Percentiles rank a stretch among this genome's conserved stretches.
Evolutionary conservation across 2,888 invertebrate species (phyloP).

Genomic region (Sipha maydis): DNA sequence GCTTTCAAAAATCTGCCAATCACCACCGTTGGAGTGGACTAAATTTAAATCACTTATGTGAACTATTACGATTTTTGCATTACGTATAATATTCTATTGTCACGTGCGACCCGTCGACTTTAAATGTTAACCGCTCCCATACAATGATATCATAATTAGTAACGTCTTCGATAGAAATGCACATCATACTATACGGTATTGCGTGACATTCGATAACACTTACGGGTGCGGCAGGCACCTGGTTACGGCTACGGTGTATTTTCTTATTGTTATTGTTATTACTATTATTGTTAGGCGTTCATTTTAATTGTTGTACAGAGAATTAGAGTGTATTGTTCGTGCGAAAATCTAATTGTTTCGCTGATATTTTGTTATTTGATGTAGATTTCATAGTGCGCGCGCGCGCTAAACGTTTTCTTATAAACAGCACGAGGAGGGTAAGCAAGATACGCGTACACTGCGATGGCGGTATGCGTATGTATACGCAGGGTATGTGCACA

Average conservation of each 20-base stretch:
- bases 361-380: not conserved
- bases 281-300: constrained; percentile 2
- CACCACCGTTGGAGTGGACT: no score
- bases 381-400: not conserved
- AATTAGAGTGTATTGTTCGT: not conserved
- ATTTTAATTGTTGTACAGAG: not conserved
- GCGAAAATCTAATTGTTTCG: not conserved
- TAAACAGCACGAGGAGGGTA: not conserved
- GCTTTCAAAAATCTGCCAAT: no score
- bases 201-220: not conserved
- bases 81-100: no score
- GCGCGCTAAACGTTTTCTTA: not conserved
- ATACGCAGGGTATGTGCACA: not conserved
- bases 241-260: not conserved
- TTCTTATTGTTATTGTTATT: constrained; percentile 10
- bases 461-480: not conserved
- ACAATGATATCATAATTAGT: not conserved
- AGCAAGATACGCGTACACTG: not conserved
- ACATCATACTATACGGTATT: not conserved
- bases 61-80: no score
- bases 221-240: not conserved
- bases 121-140: constrained; percentile 26
- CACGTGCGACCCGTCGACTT: constrained; percentile 11
- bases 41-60: no score
- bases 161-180: constrained; percentile 18